A percentile compares a stretch with the other conserved stretches of the same genome.
Evolutionary conservation across 2,888 invertebrate genomes (phyloP).

Genomic region (Pristionchus arcanus): DNA sequence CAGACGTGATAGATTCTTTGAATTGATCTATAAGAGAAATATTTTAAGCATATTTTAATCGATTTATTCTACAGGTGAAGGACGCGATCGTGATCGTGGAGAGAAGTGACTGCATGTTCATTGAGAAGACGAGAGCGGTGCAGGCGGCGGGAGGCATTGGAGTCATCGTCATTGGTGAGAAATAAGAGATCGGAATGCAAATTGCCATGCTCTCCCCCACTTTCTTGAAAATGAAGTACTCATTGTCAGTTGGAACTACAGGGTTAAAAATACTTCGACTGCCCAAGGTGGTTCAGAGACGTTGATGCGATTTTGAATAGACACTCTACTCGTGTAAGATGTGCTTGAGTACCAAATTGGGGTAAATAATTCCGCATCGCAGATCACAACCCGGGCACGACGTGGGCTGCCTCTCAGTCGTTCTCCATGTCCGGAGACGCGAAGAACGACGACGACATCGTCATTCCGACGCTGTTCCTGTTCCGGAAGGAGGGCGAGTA

Average conservation of each 20-base stretch:
- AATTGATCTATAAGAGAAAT: no score
- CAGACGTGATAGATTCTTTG: no score
- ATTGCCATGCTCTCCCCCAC: no score
- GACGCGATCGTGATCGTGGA: constrained; percentile 90
- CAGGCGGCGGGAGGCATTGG: constrained; percentile 90
- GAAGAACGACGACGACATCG: constrained; percentile 82
- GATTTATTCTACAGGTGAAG: constrained; percentile 65
- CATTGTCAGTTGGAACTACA: no score
- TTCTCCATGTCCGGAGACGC: constrained; percentile 98
- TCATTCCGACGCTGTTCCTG: constrained; percentile 72
- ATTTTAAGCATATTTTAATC: neutral
- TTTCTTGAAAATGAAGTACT: neutral
- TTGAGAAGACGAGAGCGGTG: constrained; percentile 89
- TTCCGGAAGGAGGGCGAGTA: constrained; percentile 65
- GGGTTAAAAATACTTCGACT: no score
- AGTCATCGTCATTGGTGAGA: constrained; percentile 86
- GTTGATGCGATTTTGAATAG: neutral
- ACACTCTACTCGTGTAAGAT: neutral
- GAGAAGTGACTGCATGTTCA: constrained; percentile 95
- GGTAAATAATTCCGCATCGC: no score
- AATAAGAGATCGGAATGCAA: no score
- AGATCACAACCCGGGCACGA: constrained; percentile 87
- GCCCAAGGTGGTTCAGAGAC: no score
- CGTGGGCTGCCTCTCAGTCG: constrained; percentile 87
- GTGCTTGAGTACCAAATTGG: no score